Conservation (phyloP, 2,888 invertebrate genomes). For the Meliscaeva auricollis region DNA sequence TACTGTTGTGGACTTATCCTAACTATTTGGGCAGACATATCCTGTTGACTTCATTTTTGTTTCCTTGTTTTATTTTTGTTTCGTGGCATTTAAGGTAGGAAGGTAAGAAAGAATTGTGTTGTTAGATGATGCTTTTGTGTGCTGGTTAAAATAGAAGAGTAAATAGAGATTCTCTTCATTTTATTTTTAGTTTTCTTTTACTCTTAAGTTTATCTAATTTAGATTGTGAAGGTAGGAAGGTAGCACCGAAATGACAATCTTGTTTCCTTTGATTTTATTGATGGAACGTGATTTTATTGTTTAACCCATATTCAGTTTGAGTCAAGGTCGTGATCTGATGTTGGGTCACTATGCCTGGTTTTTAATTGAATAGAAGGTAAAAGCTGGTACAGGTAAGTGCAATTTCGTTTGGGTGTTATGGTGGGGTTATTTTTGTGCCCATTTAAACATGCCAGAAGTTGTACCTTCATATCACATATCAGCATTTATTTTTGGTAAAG, state of each 20-base stretch:
- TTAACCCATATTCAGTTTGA: not conserved
- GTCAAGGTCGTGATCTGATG: not conserved
- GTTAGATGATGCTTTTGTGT: not conserved
- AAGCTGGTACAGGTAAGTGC: too few relatives aligned
- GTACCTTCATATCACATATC: too few relatives aligned
- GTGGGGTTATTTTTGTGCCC: too few relatives aligned
- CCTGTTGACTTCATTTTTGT: slow-evolving; percentile 26
- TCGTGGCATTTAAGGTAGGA: not conserved
- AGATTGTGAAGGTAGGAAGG: not conserved
- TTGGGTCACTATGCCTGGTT: too few relatives aligned
- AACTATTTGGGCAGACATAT: slow-evolving; percentile 59
- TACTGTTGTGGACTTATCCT: slow-evolving; percentile 58
- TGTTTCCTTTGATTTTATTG: not conserved
- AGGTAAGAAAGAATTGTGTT: too few relatives aligned
- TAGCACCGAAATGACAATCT: too few relatives aligned
- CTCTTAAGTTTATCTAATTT: not conserved
- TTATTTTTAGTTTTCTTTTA: not conserved
- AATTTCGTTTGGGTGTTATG: too few relatives aligned
- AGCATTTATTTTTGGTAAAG: too few relatives aligned
- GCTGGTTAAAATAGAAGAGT: not conserved
- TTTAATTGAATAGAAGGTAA: not conserved
- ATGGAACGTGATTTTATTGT: not conserved
- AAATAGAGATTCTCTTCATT: not conserved
- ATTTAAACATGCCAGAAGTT: too few relatives aligned
- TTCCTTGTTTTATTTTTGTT: not conserved